Evolutionary conservation across 2,113 vertebrate species (phyloP).

Genomic region (Microcebus murinus): DNA sequence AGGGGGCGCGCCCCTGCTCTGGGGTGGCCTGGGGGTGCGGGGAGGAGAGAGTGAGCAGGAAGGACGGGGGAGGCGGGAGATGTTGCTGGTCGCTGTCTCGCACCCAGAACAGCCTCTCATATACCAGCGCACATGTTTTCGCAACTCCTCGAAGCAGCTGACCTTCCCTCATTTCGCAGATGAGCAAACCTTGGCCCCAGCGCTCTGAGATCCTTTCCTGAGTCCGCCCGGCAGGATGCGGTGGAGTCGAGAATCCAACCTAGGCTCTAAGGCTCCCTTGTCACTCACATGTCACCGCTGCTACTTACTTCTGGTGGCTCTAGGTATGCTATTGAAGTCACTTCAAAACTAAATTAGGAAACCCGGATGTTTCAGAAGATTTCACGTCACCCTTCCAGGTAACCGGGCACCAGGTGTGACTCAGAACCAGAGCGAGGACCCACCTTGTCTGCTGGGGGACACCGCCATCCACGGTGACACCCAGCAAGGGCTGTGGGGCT

Average conservation of each 20-base stretch:
- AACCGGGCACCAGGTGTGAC: background rate
- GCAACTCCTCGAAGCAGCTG: rapidly evolving
- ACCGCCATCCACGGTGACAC: rapidly evolving
- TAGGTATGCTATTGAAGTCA: background rate
- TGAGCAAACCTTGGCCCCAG: background rate
- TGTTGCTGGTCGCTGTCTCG: rapidly evolving
- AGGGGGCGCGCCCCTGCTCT: background rate
- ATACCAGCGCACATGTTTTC: background rate
- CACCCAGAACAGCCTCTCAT: background rate
- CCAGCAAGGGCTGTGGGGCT: background rate
- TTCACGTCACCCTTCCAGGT: background rate
- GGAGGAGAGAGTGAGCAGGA: background rate
- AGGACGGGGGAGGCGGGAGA: background rate
- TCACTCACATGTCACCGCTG: background rate
- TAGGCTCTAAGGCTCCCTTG: background rate
- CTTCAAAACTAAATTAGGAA: background rate
- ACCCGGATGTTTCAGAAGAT: background rate
- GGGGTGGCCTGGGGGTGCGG: too few relatives aligned
- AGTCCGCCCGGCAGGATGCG: background rate
- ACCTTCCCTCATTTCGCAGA: too few relatives aligned
- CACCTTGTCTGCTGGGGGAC: background rate
- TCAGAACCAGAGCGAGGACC: background rate
- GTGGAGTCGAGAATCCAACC: too few relatives aligned
- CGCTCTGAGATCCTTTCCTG: background rate
- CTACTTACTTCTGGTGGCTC: background rate